A percentile compares a stretch with the other conserved stretches of the same genome.
Evolutionary conservation across 2,113 vertebrate genomes (phyloP).

Genomic region (Romanogobio albipinnatus): DNA sequence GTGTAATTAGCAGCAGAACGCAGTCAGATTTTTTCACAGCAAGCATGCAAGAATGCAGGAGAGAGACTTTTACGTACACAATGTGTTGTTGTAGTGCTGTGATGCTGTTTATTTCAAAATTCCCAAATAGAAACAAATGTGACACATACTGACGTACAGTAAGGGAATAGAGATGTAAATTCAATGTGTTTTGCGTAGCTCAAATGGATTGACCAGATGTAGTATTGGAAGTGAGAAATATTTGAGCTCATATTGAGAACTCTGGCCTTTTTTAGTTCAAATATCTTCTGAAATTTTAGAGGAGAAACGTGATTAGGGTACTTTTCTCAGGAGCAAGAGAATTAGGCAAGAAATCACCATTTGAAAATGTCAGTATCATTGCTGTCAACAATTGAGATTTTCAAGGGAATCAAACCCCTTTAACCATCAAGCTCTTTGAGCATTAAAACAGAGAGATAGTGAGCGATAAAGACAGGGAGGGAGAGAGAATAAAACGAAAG

Average conservation of each 20-base stretch:
- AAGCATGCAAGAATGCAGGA: not conserved
- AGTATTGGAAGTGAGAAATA: not conserved
- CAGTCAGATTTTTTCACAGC: not conserved
- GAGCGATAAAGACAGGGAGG: not conserved
- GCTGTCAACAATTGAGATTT: not conserved
- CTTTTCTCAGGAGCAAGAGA: not conserved
- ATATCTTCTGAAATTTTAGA: not conserved
- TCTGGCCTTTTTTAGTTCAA: not conserved
- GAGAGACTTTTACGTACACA: not conserved
- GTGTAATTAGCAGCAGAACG: constrained; percentile 22
- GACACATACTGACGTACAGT: not conserved
- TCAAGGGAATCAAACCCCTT: not conserved
- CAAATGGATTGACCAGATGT: not conserved
- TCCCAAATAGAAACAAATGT: not conserved
- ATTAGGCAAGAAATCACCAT: too few species aligned
- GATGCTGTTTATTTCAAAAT: not conserved
- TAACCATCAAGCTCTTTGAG: not conserved
- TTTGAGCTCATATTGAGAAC: not conserved
- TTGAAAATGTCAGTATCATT: not conserved
- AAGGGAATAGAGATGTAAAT: not conserved
- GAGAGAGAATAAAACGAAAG: not conserved
- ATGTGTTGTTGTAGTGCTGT: not conserved
- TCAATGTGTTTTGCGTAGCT: not conserved
- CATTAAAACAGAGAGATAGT: not conserved
- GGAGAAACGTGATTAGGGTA: not conserved